phyloP scores from a whole-genome alignment of 1,140 invertebrate species.

The Aphelinus certus region DNA sequence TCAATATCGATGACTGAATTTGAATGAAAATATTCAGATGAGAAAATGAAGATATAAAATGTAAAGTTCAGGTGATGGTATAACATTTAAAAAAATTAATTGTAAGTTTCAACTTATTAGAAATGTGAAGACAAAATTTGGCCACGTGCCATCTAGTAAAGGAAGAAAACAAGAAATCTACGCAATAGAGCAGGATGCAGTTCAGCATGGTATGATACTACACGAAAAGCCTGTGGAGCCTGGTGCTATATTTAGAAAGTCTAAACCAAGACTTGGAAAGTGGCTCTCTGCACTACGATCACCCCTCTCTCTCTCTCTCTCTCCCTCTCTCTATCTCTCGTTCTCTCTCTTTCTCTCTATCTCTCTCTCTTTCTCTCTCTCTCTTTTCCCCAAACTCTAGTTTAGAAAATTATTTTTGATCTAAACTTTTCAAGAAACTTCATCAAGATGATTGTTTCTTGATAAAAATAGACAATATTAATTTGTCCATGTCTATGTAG shows the following conservation, averaged over 20 bases:
- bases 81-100: too few species aligned
- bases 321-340: too few species aligned
- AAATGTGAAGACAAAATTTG: slow-evolving; percentile 45
- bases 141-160: slow-evolving; percentile 47
- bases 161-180: slow-evolving; percentile 56
- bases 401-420: slow-evolving; percentile 10
- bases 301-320: slow-evolving; percentile 4
- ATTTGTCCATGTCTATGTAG: too few species aligned
- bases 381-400: slow-evolving; percentile 10
- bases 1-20: too few species aligned
- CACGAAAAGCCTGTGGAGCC: slow-evolving; percentile 58
- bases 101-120: slow-evolving; percentile 9
- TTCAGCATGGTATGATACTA: slow-evolving; percentile 54
- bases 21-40: too few species aligned
- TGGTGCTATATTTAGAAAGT: slow-evolving; percentile 62
- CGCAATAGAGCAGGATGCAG: slow-evolving; percentile 52
- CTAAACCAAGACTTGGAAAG: slow-evolving; percentile 66
- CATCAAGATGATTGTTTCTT: background rate
- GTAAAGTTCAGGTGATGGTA: too few species aligned
- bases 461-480: too few species aligned
- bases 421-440: background rate
- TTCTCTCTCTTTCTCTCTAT: too few species aligned
- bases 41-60: too few species aligned
- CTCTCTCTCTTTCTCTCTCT: too few species aligned
- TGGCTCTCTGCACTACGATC: slow-evolving; percentile 51